A percentile compares a stretch with the other conserved stretches of the same genome.
Evolutionary conservation across 2,113 vertebrate genomes (phyloP).

Genomic region (Formicarius rufipectus): DNA sequence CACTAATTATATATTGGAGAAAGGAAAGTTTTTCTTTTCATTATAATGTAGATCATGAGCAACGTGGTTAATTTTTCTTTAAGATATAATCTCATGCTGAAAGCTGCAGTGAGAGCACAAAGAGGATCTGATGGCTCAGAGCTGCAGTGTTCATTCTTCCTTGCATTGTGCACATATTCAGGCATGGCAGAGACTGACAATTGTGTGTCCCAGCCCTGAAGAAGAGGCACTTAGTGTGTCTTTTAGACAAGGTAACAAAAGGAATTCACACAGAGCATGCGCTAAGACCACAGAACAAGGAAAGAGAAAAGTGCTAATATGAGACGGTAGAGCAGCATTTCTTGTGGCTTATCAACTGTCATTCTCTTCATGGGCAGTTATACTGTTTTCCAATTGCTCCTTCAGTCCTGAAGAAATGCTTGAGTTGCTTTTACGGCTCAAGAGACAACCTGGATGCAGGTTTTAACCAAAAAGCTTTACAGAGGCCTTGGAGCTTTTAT

Average conservation of each 20-base stretch:
- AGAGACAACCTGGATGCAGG: neutral
- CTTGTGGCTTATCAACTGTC: no score
- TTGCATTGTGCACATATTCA: neutral
- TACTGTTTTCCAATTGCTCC: neutral
- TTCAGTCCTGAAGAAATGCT: neutral
- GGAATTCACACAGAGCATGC: rapidly evolving
- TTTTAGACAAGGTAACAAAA: neutral
- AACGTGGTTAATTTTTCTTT: neutral
- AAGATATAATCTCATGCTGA: neutral
- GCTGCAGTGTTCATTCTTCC: neutral
- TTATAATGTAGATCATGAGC: neutral
- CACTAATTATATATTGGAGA: neutral
- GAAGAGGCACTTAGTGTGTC: rapidly evolving
- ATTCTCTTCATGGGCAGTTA: neutral
- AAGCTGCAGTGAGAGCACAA: neutral
- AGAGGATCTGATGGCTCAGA: neutral
- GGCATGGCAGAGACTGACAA: neutral
- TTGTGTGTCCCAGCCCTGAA: neutral
- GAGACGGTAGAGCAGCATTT: neutral
- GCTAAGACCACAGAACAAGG: neutral
- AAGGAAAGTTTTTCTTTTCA: neutral
- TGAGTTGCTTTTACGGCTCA: neutral
- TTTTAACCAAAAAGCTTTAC: neutral
- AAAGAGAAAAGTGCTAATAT: neutral
- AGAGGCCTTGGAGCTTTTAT: neutral